Evolutionary conservation across 37 sponge, comb jelly and placozoan species (phyloP).

Genomic region (Tethya wilhelma): DNA sequence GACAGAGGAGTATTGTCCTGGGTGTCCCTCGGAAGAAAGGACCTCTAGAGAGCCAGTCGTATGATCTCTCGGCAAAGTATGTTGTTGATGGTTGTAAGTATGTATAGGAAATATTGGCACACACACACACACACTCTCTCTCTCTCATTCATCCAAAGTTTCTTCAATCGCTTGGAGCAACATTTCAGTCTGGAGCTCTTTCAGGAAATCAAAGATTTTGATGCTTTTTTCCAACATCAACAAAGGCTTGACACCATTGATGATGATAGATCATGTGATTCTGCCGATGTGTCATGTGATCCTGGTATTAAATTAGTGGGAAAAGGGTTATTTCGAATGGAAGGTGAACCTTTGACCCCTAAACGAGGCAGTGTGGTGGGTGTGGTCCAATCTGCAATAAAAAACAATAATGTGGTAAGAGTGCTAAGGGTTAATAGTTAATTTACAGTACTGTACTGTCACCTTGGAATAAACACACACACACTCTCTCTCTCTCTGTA

Average conservation of each 20-base stretch:
- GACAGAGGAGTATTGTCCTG: not conserved
- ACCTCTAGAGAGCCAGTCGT: constrained; percentile 14
- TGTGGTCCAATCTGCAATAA: not conserved
- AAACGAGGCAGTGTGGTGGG: constrained; percentile 14
- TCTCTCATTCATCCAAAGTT: not conserved
- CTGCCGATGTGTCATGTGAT: not conserved
- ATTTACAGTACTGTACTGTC: too few species aligned
- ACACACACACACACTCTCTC: not conserved
- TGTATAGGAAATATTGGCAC: not conserved
- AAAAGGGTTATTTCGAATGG: not conserved
- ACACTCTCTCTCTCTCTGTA: not conserved
- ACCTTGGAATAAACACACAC: not conserved
- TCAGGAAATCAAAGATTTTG: not conserved
- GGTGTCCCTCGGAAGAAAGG: constrained; percentile 4
- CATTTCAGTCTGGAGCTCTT: not conserved
- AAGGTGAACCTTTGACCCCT: not conserved
- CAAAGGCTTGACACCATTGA: not conserved
- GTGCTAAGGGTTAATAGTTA: too few species aligned
- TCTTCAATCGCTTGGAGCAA: constrained; percentile 2
- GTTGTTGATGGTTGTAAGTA: not conserved
- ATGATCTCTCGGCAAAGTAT: constrained; percentile 29
- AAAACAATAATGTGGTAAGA: not conserved
- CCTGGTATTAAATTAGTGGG: constrained; percentile 3
- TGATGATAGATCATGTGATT: not conserved
- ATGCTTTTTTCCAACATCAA: not conserved